Percentiles rank a stretch among this genome's conserved stretches.
phyloP scores from a whole-genome alignment of 2,797 vertebrate genomes.

The Clarias pachynema region DNA sequence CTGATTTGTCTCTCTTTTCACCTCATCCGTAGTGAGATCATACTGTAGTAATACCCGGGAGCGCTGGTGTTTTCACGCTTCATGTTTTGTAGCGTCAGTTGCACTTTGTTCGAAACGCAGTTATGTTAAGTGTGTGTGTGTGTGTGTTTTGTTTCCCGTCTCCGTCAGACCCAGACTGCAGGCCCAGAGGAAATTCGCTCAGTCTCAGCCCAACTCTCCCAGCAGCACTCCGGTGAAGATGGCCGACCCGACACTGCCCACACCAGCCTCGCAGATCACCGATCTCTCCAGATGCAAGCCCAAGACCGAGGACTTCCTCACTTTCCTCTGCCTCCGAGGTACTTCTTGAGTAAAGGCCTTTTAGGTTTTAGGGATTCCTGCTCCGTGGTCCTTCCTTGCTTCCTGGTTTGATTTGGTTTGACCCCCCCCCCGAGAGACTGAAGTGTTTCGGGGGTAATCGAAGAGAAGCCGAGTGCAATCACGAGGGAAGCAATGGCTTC shows the following conservation, averaged over 20 bases:
- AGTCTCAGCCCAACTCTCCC: slow-evolving; percentile 98
- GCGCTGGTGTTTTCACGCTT: not conserved
- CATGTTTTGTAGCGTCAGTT: not conserved
- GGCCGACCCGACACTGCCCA: slow-evolving; percentile 83
- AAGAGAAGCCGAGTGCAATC: not conserved
- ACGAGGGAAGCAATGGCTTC: not conserved
- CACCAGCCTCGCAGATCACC: slow-evolving; percentile 88
- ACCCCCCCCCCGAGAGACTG: not conserved
- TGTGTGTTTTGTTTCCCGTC: slow-evolving; percentile 50
- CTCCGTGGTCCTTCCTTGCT: not conserved
- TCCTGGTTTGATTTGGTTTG: no score
- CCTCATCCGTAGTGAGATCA: not conserved
- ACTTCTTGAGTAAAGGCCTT: slow-evolving; percentile 44
- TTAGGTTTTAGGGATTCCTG: not conserved
- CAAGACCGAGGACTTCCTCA: slow-evolving; percentile 99
- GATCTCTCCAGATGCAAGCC: slow-evolving; percentile 98
- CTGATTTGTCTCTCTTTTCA: not conserved
- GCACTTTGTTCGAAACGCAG: not conserved
- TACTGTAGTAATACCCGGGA: no score
- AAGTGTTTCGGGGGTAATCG: not conserved
- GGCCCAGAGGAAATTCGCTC: slow-evolving; percentile 99
- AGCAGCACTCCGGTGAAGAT: slow-evolving; percentile 98
- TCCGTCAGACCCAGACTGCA: slow-evolving; percentile 91
- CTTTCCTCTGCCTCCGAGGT: slow-evolving; percentile 99
- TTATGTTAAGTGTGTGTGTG: not conserved